Evolutionary conservation across 2,113 vertebrate genomes (phyloP).

Genomic region (Dolichallabes microphthalmus): DNA sequence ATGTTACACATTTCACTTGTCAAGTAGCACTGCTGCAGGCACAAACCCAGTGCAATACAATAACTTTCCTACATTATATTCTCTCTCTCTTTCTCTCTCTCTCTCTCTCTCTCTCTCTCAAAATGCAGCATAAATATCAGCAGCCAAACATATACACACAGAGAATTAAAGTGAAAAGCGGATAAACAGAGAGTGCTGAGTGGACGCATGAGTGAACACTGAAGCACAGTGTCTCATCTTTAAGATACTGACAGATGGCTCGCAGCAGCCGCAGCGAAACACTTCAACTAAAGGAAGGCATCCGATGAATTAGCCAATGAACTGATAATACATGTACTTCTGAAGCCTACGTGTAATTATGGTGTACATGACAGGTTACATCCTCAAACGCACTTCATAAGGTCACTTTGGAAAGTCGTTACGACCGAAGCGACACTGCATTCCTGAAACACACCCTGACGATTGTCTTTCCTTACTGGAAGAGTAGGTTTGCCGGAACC

Average conservation of each 20-base stretch:
- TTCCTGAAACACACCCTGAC: neutral
- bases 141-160: neutral
- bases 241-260: constrained; percentile 38
- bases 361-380: neutral
- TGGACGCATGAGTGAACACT: constrained; percentile 7
- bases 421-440: too few species aligned
- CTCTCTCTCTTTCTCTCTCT: too few species aligned
- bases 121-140: neutral
- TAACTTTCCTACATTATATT: neutral
- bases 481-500: constrained; percentile 3
- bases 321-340: neutral
- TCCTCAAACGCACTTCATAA: neutral
- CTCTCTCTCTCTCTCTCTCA: too few species aligned
- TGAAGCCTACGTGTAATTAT: neutral
- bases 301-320: neutral
- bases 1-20: constrained; percentile 20
- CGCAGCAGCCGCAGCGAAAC: constrained; percentile 29
- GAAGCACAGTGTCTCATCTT: constrained; percentile 24
- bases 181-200: neutral
- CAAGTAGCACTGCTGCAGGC: constrained; percentile 14
- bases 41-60: neutral
- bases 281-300: constrained; percentile 15
- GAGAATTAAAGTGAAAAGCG: constrained; percentile 3
- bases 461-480: neutral
- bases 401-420: neutral